Percentiles rank a stretch among this genome's conserved stretches.
phyloP scores from a whole-genome alignment of 2,888 invertebrate genomes.

The Drosophila quinaria region DNA sequence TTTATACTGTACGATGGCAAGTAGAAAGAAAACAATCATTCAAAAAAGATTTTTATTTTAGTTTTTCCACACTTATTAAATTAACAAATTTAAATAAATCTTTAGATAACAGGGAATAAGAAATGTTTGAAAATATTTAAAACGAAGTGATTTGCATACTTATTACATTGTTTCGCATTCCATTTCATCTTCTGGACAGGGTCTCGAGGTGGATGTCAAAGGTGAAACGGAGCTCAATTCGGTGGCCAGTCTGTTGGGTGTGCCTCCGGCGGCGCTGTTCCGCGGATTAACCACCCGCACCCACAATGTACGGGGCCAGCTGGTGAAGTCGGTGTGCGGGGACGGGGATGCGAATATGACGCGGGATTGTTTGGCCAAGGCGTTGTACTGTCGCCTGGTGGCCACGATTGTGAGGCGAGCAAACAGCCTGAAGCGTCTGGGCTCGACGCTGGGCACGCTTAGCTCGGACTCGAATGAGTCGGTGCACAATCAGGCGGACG shows the following conservation, averaged over 20 bases:
- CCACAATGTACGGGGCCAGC: slow-evolving; percentile 91
- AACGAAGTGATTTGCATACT: background rate
- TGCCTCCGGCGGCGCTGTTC: slow-evolving; percentile 85
- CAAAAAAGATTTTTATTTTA: too few relatives aligned
- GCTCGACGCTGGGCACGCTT: slow-evolving; percentile 93
- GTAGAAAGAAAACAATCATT: too few relatives aligned
- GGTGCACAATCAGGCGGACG: slow-evolving; percentile 94
- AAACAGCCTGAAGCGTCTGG: slow-evolving; percentile 94
- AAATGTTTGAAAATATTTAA: background rate
- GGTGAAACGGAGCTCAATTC: slow-evolving; percentile 94
- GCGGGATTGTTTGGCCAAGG: slow-evolving; percentile 95
- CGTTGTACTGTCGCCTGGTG: slow-evolving; percentile 96
- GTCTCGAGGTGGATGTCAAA: slow-evolving; percentile 91
- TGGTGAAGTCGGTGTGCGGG: slow-evolving; percentile 93
- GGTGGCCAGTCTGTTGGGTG: slow-evolving; percentile 93
- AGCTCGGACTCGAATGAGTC: slow-evolving; percentile 95
- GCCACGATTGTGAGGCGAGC: slow-evolving; percentile 97
- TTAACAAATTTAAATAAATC: too few relatives aligned
- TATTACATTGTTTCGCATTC: background rate
- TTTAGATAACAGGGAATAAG: background rate
- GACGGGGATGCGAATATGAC: slow-evolving; percentile 95
- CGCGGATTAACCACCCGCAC: slow-evolving; percentile 94
- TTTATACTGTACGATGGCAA: too few relatives aligned
- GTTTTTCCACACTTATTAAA: too few relatives aligned
- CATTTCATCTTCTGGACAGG: slow-evolving; percentile 75